phyloP scores from a whole-genome alignment of 2,888 invertebrate genomes.

The Matsumyia berberina region DNA sequence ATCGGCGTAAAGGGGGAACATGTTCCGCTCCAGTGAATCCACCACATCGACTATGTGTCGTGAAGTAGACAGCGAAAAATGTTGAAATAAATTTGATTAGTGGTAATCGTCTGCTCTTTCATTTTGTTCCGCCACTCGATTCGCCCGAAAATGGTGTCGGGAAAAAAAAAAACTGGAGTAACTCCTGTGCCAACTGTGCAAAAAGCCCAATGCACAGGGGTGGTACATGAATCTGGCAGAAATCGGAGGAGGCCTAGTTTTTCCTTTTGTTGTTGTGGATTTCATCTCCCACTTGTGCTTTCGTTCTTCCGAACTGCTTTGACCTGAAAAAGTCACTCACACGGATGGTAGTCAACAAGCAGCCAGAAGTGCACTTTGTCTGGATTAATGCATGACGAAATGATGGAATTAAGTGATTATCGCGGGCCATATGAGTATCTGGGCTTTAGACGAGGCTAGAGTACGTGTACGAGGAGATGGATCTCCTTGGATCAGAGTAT shows the following conservation, averaged over 20 bases:
- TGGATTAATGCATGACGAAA: slow-evolving; percentile 7
- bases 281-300: slow-evolving; percentile 9
- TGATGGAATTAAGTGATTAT: slow-evolving; percentile 29
- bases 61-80: slow-evolving; percentile 49
- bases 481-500: not conserved
- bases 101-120: slow-evolving; percentile 47
- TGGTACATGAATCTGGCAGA: slow-evolving; percentile 17
- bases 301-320: not conserved
- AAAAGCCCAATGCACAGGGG: slow-evolving; percentile 1
- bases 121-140: slow-evolving; percentile 30
- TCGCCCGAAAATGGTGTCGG: slow-evolving; percentile 36
- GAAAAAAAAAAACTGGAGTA: slow-evolving; percentile 8
- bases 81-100: slow-evolving; percentile 70
- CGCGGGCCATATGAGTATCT: not conserved
- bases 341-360: slow-evolving; percentile 18
- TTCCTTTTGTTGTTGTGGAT: not conserved
- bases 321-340: slow-evolving; percentile 11
- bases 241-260: slow-evolving; percentile 16
- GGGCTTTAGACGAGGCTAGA: not conserved
- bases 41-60: slow-evolving; percentile 9
- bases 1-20: slow-evolving; percentile 39
- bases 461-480: no score
- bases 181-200: slow-evolving; percentile 38
- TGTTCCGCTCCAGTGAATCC: slow-evolving; percentile 53
- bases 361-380: slow-evolving; percentile 29